phyloP scores from a whole-genome alignment of 2,888 invertebrate genomes.

The Ennomos quercinarius region DNA sequence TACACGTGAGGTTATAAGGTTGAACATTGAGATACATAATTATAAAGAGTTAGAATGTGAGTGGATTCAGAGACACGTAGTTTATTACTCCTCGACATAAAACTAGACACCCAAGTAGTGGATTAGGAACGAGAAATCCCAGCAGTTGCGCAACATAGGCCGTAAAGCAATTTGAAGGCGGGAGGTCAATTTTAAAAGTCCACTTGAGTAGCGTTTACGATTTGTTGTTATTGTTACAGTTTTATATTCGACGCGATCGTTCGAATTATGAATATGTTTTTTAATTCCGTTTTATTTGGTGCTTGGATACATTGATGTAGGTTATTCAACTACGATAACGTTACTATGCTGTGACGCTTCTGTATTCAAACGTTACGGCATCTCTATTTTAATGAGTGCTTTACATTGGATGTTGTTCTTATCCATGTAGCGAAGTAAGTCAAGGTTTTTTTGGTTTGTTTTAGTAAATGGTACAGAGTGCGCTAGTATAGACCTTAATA shows the following conservation, averaged over 20 bases:
- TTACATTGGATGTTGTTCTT: conserved; percentile 1
- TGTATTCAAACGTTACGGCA: conserved; percentile 11
- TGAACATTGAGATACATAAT: conserved; percentile 39
- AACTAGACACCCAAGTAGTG: conserved; percentile 83
- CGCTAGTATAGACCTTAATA: no score
- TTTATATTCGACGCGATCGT: conserved; percentile 58
- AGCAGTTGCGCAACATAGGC: conserved; percentile 67
- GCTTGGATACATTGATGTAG: conserved; percentile 29
- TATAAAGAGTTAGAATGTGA: conserved; percentile 34
- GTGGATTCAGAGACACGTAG: conserved; percentile 57
- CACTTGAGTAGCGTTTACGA: conserved; percentile 68
- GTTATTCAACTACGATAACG: conserved; percentile 26
- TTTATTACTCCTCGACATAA: conserved; percentile 77
- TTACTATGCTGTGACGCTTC: conserved; percentile 14
- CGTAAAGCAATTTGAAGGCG: conserved; percentile 56
- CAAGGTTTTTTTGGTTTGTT: background rate
- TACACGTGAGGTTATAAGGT: conserved; percentile 47
- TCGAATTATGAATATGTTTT: conserved; percentile 45
- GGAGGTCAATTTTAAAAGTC: conserved; percentile 75
- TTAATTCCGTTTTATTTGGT: conserved; percentile 44
- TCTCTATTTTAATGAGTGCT: conserved; percentile 23
- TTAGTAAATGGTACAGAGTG: background rate
- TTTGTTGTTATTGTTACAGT: conserved; percentile 76
- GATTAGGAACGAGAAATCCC: conserved; percentile 69
- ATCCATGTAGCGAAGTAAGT: background rate